Conservation (phyloP, 2,888 invertebrate species). For the Cynaeus angustus region DNA sequence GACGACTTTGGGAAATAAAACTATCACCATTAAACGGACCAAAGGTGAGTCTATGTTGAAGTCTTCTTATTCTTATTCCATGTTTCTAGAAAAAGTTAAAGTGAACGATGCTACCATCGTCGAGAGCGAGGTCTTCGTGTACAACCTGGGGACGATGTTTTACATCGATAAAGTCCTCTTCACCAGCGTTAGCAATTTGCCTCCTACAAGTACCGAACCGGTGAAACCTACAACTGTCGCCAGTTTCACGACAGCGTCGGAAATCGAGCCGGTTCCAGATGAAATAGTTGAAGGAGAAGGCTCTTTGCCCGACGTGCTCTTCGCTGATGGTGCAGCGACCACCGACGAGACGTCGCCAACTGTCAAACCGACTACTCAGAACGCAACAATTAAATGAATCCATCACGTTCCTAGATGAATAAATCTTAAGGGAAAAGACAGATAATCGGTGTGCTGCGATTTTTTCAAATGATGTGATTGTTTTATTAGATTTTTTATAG, state of each 20-base stretch:
- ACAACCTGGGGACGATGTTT: slow-evolving; percentile 79
- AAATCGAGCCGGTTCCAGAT: slow-evolving; percentile 67
- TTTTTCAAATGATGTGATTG: slow-evolving; percentile 46
- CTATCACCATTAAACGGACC: slow-evolving; percentile 73
- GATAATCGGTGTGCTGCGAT: slow-evolving; percentile 42
- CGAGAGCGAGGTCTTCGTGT: slow-evolving; percentile 78
- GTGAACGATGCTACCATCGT: slow-evolving; percentile 76
- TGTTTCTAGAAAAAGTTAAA: slow-evolving; percentile 70
- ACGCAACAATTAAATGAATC: slow-evolving; percentile 58
- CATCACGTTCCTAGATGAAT: slow-evolving; percentile 45
- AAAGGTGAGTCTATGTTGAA: slow-evolving; percentile 63
- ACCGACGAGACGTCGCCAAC: slow-evolving; percentile 54
- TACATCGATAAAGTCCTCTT: slow-evolving; percentile 77
- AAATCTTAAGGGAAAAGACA: slow-evolving; percentile 33
- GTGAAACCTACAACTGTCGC: slow-evolving; percentile 51
- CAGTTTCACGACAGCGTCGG: slow-evolving; percentile 57
- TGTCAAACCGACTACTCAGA: slow-evolving; percentile 49
- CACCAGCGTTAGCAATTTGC: slow-evolving; percentile 63
- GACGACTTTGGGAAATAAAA: slow-evolving; percentile 75
- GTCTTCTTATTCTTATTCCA: slow-evolving; percentile 1
- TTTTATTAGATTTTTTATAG: slow-evolving; percentile 35
- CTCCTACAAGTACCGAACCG: slow-evolving; percentile 57
- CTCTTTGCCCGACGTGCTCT: slow-evolving; percentile 67
- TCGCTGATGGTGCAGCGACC: slow-evolving; percentile 65
- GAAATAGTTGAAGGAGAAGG: slow-evolving; percentile 67